These are phyloP conservation scores for Penaeus indicus DNA, from an alignment of 1,140 invertebrate species.

Conservation along the genomic window DNA sequence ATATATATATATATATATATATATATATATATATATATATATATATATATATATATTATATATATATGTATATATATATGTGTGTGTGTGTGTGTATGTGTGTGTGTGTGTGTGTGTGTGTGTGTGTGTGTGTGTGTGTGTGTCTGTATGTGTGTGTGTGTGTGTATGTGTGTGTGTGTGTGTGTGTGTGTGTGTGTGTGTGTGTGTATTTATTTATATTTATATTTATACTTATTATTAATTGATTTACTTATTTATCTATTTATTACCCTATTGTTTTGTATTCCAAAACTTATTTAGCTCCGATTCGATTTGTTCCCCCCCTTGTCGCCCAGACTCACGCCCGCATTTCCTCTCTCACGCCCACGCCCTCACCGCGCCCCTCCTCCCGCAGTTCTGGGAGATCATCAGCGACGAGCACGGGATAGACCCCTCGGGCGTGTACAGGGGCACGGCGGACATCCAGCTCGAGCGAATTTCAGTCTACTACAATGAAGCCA, in stretches of 20 bases:
- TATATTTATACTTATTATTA: too few relatives aligned
- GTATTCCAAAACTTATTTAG: too few relatives aligned
- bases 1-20: neutral
- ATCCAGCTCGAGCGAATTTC: constrained; percentile 88
- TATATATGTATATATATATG: neutral
- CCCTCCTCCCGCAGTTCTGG: neutral
- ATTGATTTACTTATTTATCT: too few relatives aligned
- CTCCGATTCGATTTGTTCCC: neutral
- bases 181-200: neutral
- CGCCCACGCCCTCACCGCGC: neutral
- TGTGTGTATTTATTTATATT: too few relatives aligned
- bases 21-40: neutral
- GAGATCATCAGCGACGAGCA: too few relatives aligned
- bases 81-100: neutral
- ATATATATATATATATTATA: constrained; percentile 6
- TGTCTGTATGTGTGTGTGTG: too few relatives aligned
- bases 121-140: neutral
- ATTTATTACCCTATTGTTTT: too few relatives aligned
- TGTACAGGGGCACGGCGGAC: constrained; percentile 75
- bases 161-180: too few relatives aligned
- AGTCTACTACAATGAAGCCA: constrained; percentile 92
- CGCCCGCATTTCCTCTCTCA: neutral
- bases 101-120: neutral
- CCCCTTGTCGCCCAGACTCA: neutral
- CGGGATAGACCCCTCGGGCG: too few relatives aligned